These are phyloP conservation scores for Campylomormyrus numenius DNA, from an alignment of 2,113 vertebrate genomes.

Conservation along the genomic window DNA sequence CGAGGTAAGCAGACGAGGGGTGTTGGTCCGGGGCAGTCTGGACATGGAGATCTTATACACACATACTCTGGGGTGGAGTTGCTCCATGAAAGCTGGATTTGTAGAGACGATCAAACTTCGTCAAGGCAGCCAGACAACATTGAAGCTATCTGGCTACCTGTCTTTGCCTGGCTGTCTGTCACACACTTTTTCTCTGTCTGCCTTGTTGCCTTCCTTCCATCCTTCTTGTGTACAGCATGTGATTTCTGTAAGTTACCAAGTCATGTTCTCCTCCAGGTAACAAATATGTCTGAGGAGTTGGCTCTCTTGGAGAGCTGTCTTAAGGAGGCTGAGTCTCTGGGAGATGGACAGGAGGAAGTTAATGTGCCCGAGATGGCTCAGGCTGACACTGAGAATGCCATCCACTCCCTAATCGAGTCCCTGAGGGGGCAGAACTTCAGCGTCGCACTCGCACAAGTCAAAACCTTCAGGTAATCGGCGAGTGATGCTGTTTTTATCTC, in stretches of 20 bases:
- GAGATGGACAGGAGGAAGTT: constrained; percentile 69
- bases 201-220: background rate
- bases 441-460: constrained; percentile 85
- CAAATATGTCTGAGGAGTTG: constrained; percentile 95
- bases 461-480: constrained; percentile 76
- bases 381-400: constrained; percentile 81
- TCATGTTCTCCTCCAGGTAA: constrained; percentile 66
- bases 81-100: background rate
- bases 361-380: constrained; percentile 78
- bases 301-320: constrained; percentile 78
- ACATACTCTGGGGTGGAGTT: background rate
- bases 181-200: background rate
- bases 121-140: no score
- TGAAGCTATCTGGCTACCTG: no score
- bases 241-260: background rate
- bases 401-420: constrained; percentile 87
- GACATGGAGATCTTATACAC: background rate
- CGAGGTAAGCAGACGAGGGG: constrained; percentile 66
- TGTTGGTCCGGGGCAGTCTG: background rate
- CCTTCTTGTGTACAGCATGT: background rate
- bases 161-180: background rate
- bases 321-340: constrained; percentile 76
- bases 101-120: background rate
- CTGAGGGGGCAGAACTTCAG: constrained; percentile 79
- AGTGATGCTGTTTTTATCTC: background rate